Evolutionary conservation across 2,113 vertebrate species (phyloP), one percentile per base, ranked within the genome.

Genomic region (Camelus bactrianus): DNA sequence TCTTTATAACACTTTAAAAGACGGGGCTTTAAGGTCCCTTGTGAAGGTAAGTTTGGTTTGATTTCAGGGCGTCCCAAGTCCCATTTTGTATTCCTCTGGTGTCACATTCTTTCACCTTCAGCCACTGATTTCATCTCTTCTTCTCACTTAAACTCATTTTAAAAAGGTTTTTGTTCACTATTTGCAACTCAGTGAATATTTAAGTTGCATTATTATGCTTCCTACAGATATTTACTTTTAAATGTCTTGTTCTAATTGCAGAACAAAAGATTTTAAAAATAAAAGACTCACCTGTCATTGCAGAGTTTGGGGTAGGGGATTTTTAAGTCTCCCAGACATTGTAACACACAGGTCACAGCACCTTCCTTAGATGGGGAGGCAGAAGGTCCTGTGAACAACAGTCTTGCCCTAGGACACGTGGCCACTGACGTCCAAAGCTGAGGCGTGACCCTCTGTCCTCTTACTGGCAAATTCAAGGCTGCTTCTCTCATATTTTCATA

Each of bases 201-300:
- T 81, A 54, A 88, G 8, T 38, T 95, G 56, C 13, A 60, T 73
- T 64, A 35, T 28, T 70, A n/a, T 32, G 14, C 77, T 56, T 79
- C 56, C 50, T 48, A 85, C 28, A 22, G 15, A 54, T 69, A 79
- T 80, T 89, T 97, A 17, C 19, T 81, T 95, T 42, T 54, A 76
- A 93, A 50, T 62, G 35, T 69, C 54, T 54, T 42, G 3, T 52
- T 93, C 30, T 76, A 19, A 64, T 28, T 54, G 1, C 16, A 32
- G 90, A 89, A 86, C 72, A 87, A 67, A 95, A 58, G 14, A 52
- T 10, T 69, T 86, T n/a, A 62, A 50, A 62, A 62, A 62, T 73
- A 42, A 73, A 62, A 48, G 11, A 30, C 8, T 48, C 38, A 48
- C 28, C 4, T 91, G 38, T 6, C 6, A 22, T 15, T 46, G 42